phyloP scores from a whole-genome alignment of 2,113 vertebrate genomes.

The Salvelinus sp. region DNA sequence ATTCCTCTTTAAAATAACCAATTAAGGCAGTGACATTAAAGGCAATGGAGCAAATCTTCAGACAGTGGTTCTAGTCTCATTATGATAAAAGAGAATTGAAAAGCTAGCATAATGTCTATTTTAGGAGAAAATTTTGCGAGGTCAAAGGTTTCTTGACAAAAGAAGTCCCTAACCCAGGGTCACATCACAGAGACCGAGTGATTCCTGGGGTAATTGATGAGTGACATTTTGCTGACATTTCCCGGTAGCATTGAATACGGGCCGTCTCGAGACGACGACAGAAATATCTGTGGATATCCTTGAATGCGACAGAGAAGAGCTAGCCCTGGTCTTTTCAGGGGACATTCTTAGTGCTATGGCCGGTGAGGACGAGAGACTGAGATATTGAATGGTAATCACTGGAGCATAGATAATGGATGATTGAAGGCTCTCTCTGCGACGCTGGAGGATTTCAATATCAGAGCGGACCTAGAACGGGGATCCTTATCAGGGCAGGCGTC shows the following conservation, averaged over 20 bases:
- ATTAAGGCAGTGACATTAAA: conserved; percentile 69
- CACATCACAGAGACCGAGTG: conserved; percentile 57
- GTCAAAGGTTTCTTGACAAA: conserved; percentile 56
- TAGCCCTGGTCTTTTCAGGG: conserved; percentile 67
- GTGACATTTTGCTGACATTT: conserved; percentile 84
- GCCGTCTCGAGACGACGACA: conserved; percentile 56
- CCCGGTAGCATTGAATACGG: conserved; percentile 63
- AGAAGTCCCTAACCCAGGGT: conserved; percentile 39
- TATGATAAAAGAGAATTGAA: conserved; percentile 38
- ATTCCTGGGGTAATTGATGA: conserved; percentile 61
- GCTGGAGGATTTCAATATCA: conserved; percentile 80
- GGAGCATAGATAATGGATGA: conserved; percentile 78
- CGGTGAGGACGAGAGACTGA: conserved; percentile 64
- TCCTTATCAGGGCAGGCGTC: conserved; percentile 78
- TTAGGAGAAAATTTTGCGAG: conserved; percentile 57
- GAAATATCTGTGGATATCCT: conserved; percentile 75
- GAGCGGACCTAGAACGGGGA: conserved; percentile 76
- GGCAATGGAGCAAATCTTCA: conserved; percentile 26
- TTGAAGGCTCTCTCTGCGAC: conserved; percentile 75
- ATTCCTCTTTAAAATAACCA: conserved; percentile 71
- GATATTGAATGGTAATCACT: conserved; percentile 79
- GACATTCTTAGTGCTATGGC: conserved; percentile 58
- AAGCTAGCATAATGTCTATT: conserved; percentile 48
- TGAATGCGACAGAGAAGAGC: conserved; percentile 58
- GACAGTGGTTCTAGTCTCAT: conserved; percentile 7